Percentiles rank a stretch among this genome's conserved stretches.
Evolutionary conservation across 1,140 invertebrate genomes (phyloP).

Genomic region (Drosophila aff.): DNA sequence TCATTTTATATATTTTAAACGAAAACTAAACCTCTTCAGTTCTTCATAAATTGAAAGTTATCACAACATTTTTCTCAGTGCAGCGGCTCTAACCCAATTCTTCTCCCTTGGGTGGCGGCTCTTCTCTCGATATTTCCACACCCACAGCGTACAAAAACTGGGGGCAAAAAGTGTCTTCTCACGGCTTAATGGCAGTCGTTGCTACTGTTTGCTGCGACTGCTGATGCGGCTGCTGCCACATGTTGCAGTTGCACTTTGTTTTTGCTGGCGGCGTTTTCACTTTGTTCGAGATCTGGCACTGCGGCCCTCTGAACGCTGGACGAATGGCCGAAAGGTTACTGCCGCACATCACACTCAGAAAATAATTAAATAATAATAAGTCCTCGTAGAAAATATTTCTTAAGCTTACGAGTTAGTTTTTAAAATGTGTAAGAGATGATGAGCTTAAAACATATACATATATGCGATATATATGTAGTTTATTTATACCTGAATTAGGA

Average conservation of each 20-base stretch:
- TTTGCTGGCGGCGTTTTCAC: slow-evolving; percentile 50
- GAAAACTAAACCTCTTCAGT: not conserved
- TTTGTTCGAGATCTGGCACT: slow-evolving; percentile 41
- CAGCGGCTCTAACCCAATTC: slow-evolving; percentile 65
- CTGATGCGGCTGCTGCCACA: slow-evolving; percentile 21
- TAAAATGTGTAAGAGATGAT: too few species aligned
- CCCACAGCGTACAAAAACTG: slow-evolving; percentile 20
- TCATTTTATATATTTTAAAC: not conserved
- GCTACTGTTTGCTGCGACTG: slow-evolving; percentile 57
- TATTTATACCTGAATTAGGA: too few species aligned
- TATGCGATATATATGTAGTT: too few species aligned
- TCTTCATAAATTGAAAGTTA: not conserved
- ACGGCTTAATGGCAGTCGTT: slow-evolving; percentile 70
- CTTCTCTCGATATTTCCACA: slow-evolving; percentile 30
- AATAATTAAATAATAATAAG: not conserved
- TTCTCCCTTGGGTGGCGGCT: slow-evolving; percentile 41
- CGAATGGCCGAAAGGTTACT: slow-evolving; percentile 54
- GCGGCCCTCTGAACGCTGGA: slow-evolving; percentile 60
- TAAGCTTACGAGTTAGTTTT: not conserved
- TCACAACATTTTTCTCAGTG: slow-evolving; percentile 8
- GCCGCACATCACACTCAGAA: slow-evolving; percentile 3
- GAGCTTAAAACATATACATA: too few species aligned
- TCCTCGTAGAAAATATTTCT: not conserved
- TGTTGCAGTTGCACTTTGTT: slow-evolving; percentile 49
- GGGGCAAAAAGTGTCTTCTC: slow-evolving; percentile 71